Evolutionary conservation across 2,113 vertebrate species (phyloP).

Genomic region (Capra hircus): DNA sequence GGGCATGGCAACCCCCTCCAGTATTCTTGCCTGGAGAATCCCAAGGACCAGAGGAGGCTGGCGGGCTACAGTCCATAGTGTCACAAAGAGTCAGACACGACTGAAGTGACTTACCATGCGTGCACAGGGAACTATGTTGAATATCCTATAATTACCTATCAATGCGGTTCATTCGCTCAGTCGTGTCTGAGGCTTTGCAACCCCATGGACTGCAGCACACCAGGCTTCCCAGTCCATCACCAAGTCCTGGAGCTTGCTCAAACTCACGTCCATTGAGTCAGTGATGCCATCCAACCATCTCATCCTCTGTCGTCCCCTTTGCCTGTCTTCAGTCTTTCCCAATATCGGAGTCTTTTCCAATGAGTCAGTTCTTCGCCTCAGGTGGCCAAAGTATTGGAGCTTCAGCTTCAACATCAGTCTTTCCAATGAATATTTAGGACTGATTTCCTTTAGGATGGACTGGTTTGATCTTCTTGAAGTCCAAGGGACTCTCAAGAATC

Average conservation of each 20-base stretch:
- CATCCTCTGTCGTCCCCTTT: background rate
- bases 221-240: background rate
- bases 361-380: background rate
- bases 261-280: background rate
- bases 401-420: background rate
- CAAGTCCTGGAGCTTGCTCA: background rate
- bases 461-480: background rate
- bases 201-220: background rate
- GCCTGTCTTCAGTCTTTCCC: background rate
- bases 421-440: background rate
- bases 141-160: background rate
- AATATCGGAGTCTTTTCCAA: background rate
- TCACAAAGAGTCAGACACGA: background rate
- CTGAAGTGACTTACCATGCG: background rate
- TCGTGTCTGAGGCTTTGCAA: fast-evolving
- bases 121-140: background rate
- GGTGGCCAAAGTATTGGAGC: background rate
- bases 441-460: background rate
- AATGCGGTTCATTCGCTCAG: background rate
- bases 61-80: background rate
- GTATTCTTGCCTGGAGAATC: background rate
- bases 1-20: background rate
- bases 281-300: background rate
- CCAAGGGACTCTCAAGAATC: background rate
- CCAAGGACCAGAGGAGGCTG: background rate